Evolutionary conservation across 2,888 invertebrate species (phyloP).

Genomic region (Fabriciana adippe): DNA sequence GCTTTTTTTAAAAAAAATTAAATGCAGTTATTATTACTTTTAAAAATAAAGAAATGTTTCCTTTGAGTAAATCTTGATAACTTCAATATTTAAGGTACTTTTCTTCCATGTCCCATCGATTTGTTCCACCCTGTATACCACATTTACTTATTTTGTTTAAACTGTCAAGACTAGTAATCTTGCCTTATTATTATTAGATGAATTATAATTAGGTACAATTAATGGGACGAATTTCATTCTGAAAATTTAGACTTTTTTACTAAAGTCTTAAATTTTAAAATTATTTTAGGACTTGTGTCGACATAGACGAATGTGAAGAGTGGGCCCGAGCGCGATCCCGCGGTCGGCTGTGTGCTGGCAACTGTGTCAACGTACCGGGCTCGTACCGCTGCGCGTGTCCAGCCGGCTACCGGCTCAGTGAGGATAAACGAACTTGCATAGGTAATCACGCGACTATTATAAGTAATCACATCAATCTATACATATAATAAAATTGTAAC

Average conservation of each 20-base stretch:
- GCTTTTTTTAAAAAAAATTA: too few relatives aligned
- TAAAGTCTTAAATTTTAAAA: neutral
- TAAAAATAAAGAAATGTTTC: too few relatives aligned
- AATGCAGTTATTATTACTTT: too few relatives aligned
- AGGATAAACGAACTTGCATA: constrained; percentile 90
- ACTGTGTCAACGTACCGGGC: constrained; percentile 90
- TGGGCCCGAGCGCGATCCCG: constrained; percentile 71
- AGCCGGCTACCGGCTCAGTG: constrained; percentile 88
- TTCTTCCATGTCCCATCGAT: too few relatives aligned
- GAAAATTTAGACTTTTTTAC: neutral
- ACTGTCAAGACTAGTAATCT: too few relatives aligned
- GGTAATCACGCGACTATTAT: constrained; percentile 77
- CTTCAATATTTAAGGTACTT: too few relatives aligned
- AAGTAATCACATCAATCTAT: neutral
- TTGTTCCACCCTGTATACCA: too few relatives aligned
- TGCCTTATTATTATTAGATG: too few relatives aligned
- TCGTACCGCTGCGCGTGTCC: constrained; percentile 94
- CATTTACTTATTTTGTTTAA: too few relatives aligned
- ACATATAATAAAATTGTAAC: too few relatives aligned
- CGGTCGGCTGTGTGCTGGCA: constrained; percentile 90
- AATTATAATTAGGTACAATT: too few relatives aligned
- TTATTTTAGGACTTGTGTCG: constrained; percentile 83
- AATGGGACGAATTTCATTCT: neutral
- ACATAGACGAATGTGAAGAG: constrained; percentile 89
- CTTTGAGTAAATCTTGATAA: too few relatives aligned